Percentiles rank a stretch among this genome's conserved stretches.
These are phyloP conservation scores for Uromys caudimaculatus DNA, from an alignment of 2,797 vertebrate species.

Conservation along the genomic window DNA sequence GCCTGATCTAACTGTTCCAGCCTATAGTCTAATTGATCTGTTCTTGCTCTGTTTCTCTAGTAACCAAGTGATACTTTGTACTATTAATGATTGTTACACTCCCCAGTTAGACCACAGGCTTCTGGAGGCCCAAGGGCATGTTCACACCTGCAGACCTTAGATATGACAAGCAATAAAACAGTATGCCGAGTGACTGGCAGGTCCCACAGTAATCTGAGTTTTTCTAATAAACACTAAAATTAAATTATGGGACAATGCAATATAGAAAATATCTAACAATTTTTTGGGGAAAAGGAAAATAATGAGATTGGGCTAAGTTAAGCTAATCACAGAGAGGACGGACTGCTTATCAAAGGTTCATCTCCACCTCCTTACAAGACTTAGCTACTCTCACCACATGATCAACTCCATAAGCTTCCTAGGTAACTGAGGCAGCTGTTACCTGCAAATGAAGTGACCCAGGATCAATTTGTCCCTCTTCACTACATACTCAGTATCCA, in stretches of 20 bases:
- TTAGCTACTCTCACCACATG: slow-evolving; percentile 46
- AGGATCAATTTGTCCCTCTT: slow-evolving; percentile 7
- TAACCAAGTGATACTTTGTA: background rate
- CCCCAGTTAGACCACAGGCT: slow-evolving; percentile 28
- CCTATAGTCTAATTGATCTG: background rate
- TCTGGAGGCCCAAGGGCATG: background rate
- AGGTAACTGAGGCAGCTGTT: background rate
- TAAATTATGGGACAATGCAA: slow-evolving; percentile 66
- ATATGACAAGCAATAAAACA: slow-evolving; percentile 39
- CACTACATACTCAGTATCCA: background rate
- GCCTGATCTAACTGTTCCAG: background rate
- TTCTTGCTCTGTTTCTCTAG: background rate
- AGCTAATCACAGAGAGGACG: slow-evolving; percentile 56
- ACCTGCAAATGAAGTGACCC: slow-evolving; percentile 22
- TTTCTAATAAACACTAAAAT: slow-evolving; percentile 63
- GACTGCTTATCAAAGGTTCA: slow-evolving; percentile 51
- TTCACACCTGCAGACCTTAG: background rate
- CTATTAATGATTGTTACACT: background rate
- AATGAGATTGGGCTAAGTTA: slow-evolving; percentile 52
- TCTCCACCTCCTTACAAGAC: slow-evolving; percentile 43
- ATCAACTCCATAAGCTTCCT: slow-evolving; percentile 14
- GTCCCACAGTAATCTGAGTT: slow-evolving; percentile 61
- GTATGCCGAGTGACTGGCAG: slow-evolving; percentile 28
- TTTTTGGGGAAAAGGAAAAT: slow-evolving; percentile 51
- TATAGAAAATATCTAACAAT: slow-evolving; percentile 57